These are phyloP conservation scores for Meloe dianella DNA, from an alignment of 2,888 invertebrate genomes.

Conservation along the genomic window DNA sequence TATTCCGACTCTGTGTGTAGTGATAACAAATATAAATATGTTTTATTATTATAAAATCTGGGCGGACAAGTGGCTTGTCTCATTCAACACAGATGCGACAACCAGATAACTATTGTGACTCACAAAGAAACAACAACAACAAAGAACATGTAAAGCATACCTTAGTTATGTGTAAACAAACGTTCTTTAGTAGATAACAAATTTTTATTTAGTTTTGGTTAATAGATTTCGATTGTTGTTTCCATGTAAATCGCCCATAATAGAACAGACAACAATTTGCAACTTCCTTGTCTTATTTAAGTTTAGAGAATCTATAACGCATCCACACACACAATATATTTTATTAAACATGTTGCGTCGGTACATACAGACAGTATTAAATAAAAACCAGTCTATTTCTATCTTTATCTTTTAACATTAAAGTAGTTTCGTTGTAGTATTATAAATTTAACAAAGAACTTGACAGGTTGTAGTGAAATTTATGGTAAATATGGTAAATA, in stretches of 20 bases:
- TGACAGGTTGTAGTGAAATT: constrained; percentile 19
- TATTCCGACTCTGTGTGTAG: constrained; percentile 16
- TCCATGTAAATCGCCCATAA: background rate
- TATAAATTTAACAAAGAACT: constrained; percentile 9
- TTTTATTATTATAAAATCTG: constrained; percentile 25
- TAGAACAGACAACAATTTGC: background rate
- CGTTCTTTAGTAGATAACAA: no score
- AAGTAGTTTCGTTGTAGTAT: constrained; percentile 2
- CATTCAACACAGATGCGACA: constrained; percentile 24
- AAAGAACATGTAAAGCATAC: constrained; percentile 20
- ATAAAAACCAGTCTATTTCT: background rate
- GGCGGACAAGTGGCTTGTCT: constrained; percentile 27
- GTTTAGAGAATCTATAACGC: background rate
- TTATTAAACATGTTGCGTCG: no score
- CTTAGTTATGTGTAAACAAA: constrained; percentile 14
- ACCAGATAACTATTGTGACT: constrained; percentile 26
- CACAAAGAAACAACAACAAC: constrained; percentile 23
- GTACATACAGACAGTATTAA: background rate
- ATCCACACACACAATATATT: no score
- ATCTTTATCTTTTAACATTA: constrained; percentile 2
- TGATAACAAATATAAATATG: constrained; percentile 12
- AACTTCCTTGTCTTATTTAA: constrained; percentile 2
- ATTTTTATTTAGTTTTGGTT: no score
- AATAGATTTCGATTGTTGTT: no score
- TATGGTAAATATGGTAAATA: constrained; percentile 22